phyloP scores from a whole-genome alignment of 2,888 invertebrate species.

The Coleophora deauratella region DNA sequence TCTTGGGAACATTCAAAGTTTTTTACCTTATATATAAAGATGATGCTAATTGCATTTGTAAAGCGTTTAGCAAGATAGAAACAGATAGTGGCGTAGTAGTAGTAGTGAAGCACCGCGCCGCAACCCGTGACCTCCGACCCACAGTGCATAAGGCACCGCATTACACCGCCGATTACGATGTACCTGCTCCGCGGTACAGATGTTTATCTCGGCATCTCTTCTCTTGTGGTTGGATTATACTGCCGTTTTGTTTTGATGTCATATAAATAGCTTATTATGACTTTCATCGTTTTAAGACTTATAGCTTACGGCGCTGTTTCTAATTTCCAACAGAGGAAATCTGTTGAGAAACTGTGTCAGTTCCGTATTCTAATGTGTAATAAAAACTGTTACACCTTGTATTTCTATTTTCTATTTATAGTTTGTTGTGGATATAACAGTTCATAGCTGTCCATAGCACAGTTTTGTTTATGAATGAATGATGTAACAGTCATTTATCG shows the following conservation, averaged over 20 bases:
- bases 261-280: slow-evolving; percentile 53
- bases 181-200: slow-evolving; percentile 47
- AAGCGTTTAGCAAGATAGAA: background rate
- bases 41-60: background rate
- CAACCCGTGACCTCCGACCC: slow-evolving; percentile 34
- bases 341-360: slow-evolving; percentile 43
- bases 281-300: slow-evolving; percentile 21
- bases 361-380: slow-evolving; percentile 37
- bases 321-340: slow-evolving; percentile 5
- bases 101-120: slow-evolving; percentile 9
- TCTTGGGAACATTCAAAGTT: too few relatives aligned
- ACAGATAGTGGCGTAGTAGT: background rate
- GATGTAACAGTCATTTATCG: slow-evolving; percentile 2
- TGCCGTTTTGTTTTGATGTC: slow-evolving; percentile 48
- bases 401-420: slow-evolving; percentile 8
- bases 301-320: background rate
- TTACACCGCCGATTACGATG: slow-evolving; percentile 35
- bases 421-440: slow-evolving; percentile 8
- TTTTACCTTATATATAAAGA: background rate
- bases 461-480: slow-evolving; percentile 14
- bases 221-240: slow-evolving; percentile 38
- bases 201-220: slow-evolving; percentile 47
- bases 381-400: slow-evolving; percentile 10
- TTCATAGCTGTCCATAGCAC: slow-evolving; percentile 17
- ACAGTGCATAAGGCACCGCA: slow-evolving; percentile 19